A percentile compares a stretch with the other conserved stretches of the same genome.
Evolutionary conservation across 1,140 invertebrate genomes (phyloP).

Genomic region (Psilanteris sp.): DNA sequence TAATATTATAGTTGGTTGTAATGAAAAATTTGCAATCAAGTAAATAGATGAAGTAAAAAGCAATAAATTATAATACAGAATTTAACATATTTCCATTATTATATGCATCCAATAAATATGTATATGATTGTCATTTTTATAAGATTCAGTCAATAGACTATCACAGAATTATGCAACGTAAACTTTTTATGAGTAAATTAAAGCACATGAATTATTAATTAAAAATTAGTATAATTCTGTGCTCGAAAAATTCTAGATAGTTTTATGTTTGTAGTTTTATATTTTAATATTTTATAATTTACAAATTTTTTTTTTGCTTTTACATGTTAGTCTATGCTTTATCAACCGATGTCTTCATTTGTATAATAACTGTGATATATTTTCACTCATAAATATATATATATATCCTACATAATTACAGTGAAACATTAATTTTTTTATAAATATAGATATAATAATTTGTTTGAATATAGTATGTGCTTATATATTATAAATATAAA

Average conservation of each 20-base stretch:
- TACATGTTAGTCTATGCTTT: constrained; percentile 3
- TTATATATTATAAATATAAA: no score
- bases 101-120: no score
- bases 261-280: constrained; percentile 2
- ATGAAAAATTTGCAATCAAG: not conserved
- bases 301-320: constrained; percentile 3
- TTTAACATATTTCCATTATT: no score
- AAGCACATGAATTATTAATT: constrained; percentile 9
- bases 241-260: not conserved
- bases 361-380: constrained; percentile 37
- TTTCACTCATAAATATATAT: not conserved
- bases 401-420: not conserved
- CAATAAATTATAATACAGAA: no score
- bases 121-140: no score
- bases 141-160: no score
- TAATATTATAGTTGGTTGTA: not conserved
- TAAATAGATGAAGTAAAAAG: not conserved
- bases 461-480: no score
- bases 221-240: not conserved
- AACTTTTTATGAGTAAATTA: constrained; percentile 6
- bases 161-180: constrained; percentile 43
- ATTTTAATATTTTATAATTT: not conserved
- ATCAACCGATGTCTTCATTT: constrained; percentile 14
- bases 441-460: no score
- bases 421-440: not conserved